A percentile compares a stretch with the other conserved stretches of the same genome.
Conservation (phyloP, 2,113 vertebrate species). For the Upupa epops region DNA sequence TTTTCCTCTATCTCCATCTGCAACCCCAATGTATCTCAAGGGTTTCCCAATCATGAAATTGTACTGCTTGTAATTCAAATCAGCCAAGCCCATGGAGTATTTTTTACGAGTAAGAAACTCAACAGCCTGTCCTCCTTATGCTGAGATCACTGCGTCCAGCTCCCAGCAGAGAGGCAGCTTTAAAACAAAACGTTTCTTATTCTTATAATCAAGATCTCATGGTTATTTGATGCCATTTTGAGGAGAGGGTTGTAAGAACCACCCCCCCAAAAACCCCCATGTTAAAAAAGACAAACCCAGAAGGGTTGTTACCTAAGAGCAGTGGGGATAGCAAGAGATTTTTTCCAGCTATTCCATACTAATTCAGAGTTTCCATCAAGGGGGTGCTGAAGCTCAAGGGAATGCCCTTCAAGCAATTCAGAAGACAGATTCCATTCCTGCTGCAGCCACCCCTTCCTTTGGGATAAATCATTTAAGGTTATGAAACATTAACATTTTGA, state of each 20-base stretch:
- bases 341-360: neutral
- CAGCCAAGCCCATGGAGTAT: neutral
- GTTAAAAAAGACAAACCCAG: neutral
- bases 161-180: neutral
- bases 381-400: neutral
- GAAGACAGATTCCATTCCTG: neutral
- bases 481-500: neutral
- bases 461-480: neutral
- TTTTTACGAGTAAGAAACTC: neutral
- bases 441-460: neutral
- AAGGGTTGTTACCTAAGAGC: neutral
- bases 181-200: neutral
- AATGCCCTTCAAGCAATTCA: neutral
- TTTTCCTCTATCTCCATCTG: neutral
- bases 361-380: neutral
- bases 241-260: neutral
- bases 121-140: neutral
- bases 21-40: neutral
- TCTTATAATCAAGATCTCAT: neutral
- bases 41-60: neutral
- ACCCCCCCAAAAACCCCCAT: neutral
- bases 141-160: neutral
- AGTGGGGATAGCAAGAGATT: accelerated
- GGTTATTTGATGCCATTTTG: neutral
- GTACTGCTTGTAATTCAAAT: neutral